Evolutionary conservation across 2,113 vertebrate species (phyloP), one percentile per base, ranked within the genome.

Genomic region (Seriola rivoliana): DNA sequence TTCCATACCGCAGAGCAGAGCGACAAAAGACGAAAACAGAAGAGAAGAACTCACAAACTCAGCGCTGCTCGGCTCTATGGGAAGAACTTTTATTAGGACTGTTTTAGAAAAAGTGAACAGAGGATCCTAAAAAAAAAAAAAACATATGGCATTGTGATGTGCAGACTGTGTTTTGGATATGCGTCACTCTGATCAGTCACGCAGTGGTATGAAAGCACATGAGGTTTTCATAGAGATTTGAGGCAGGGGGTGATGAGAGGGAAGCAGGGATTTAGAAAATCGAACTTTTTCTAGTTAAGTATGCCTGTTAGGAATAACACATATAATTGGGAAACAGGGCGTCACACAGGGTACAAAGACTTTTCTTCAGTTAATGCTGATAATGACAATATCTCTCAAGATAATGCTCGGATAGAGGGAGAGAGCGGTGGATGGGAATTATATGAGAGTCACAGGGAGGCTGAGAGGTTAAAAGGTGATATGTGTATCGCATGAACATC

Each of bases 131-230:
- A 12, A 67, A 25, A 25, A 29, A 29, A 29, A 29, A 75, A 82
- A 89, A 84, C 80, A 83, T 88, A 84, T 84, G 82, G 78, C 57
- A 71, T 67, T 79, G 29, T 78, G 80, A 90, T 91, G 81, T 90
- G 75, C 74, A 69, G 83, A 71, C 25, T 63, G 10, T 85, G 81
- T 71, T 90, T 85, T 64, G 70, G 83, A 68, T 82, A 74, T 54
- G 79, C 82, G 83, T 90, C 14, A 29, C 69, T 75, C 59, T 79
- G 80, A 92, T 93, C 87, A 58, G 82, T 80, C 85, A 83, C 60
- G 29, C 67, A 36, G 72, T 14, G 29, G 50, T 65, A 54, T 65
- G 38, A 71, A 85, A 85, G 65, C 29, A 68, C 72, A 80, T 50
- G 32, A 75, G 71, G 75, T 75, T 88, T 86, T 60, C 32, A 83